Evolutionary conservation across 2,888 invertebrate genomes (phyloP), one percentile per base, ranked within the genome.

Genomic region (Zaprionus obscuricornis): DNA sequence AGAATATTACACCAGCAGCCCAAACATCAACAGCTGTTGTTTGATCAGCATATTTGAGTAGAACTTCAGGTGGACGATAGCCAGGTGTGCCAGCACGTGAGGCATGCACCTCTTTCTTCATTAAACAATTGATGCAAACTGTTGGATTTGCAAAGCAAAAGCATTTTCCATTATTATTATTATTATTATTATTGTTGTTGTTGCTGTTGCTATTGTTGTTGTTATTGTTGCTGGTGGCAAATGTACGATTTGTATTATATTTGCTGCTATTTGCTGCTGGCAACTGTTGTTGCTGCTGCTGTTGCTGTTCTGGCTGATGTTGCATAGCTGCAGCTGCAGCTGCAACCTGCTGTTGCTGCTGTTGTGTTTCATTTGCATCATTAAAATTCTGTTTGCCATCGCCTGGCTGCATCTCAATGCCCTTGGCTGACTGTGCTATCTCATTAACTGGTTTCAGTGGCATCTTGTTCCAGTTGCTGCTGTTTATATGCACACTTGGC

Each of bases 11-110:
- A 55, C 97, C 97, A 33, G 93, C 93, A 40, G 97, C 96, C 97
- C 97, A 97, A 79, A 96, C 92, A 91, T 97, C 97, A 70, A 97
- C 95, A 62, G 95, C 95, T 81, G 95, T 94, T 22, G 94, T 94
- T 91, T 97, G 97, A 60, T 93, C 91, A n/a, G 93, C 91, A 88
- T 93, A 93, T 90, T 96, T 96, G 20, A 97, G 91, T 71, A 96
- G 90, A 76, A 96, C 95, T 91, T 96, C 97, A 0, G 97, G 97
- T 49, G 97, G 95, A 18, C 97, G 92, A 90, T 95, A 97, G 24
- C 97, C 97, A 46, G 96, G 96, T 34, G 97, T 97, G 64, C 97
- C 97, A 47, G 97, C 97, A 78, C 97, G 91, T 2, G 95, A 93
- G 4, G 96, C 96, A 43, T 93, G 92, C 72, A 95, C 93, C 40